Percentiles rank a stretch among this genome's conserved stretches.
Evolutionary conservation across 2,113 vertebrate species (phyloP).

Genomic region (Coptodon rendalli): DNA sequence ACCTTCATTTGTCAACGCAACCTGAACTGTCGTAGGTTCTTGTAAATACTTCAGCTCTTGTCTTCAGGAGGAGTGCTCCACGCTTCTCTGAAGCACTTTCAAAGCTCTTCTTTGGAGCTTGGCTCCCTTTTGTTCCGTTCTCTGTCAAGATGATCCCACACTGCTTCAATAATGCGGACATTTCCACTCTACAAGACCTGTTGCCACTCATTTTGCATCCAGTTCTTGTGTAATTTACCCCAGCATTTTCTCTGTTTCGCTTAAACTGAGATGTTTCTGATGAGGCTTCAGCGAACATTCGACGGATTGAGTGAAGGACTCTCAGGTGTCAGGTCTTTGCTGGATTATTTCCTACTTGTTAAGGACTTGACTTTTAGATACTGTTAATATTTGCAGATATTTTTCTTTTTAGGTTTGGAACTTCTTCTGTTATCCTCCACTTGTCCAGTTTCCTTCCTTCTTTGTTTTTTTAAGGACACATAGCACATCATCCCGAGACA

Average conservation of each 20-base stretch:
- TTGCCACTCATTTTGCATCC: not conserved
- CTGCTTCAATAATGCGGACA: accelerated
- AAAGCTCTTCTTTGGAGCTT: not conserved
- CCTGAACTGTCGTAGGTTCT: accelerated
- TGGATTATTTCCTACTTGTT: not conserved
- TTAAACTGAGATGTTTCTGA: not conserved
- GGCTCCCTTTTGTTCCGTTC: not conserved
- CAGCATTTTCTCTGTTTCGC: not conserved
- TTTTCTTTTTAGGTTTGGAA: not conserved
- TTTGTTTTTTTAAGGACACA: not conserved
- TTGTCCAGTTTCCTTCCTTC: not conserved
- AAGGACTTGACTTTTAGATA: not conserved
- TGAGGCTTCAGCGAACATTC: not conserved
- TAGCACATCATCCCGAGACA: not conserved
- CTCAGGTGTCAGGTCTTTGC: not conserved
- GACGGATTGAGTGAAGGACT: not conserved
- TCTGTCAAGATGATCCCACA: not conserved
- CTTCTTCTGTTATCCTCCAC: not conserved
- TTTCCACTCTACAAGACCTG: not conserved
- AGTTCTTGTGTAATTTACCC: not conserved
- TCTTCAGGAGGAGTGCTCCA: not conserved
- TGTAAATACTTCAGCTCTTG: not conserved
- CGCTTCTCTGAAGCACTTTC: not conserved
- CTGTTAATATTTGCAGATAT: not conserved
- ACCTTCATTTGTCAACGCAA: not conserved